phyloP scores from a whole-genome alignment of 2,113 vertebrate genomes.

The Tachysurus vachellii region DNA sequence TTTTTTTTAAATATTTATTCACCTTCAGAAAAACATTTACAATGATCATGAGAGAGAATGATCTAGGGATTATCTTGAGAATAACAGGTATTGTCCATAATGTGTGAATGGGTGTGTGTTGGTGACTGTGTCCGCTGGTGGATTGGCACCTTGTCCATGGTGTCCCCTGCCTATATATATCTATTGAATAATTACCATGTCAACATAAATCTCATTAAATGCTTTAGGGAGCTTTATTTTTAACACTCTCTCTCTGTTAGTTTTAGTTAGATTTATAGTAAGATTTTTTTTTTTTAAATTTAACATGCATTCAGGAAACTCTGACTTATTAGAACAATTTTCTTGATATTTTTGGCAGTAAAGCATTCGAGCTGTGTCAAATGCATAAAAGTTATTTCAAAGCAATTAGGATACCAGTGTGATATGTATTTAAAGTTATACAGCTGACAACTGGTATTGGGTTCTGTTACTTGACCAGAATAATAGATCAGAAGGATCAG shows the following conservation, averaged over 20 bases:
- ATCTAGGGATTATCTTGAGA: background rate
- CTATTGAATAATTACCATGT: too few relatives aligned
- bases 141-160: too few relatives aligned
- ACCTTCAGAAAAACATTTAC: background rate
- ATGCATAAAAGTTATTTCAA: slow-evolving; percentile 14
- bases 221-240: too few relatives aligned
- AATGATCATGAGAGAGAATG: background rate
- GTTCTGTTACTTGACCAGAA: background rate
- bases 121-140: too few relatives aligned
- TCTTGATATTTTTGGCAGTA: background rate
- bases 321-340: background rate
- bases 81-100: too few relatives aligned
- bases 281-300: background rate
- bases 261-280: background rate
- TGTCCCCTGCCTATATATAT: too few relatives aligned
- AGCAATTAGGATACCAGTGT: slow-evolving; percentile 6
- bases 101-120: too few relatives aligned
- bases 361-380: background rate
- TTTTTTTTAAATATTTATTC: background rate
- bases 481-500: background rate
- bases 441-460: background rate
- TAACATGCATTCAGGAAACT: background rate
- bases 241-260: background rate
- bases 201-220: too few relatives aligned
- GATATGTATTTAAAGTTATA: background rate